Conservation (phyloP, 35 echinoderm and acorn worm species). For the Eucidaris tribuloides region DNA sequence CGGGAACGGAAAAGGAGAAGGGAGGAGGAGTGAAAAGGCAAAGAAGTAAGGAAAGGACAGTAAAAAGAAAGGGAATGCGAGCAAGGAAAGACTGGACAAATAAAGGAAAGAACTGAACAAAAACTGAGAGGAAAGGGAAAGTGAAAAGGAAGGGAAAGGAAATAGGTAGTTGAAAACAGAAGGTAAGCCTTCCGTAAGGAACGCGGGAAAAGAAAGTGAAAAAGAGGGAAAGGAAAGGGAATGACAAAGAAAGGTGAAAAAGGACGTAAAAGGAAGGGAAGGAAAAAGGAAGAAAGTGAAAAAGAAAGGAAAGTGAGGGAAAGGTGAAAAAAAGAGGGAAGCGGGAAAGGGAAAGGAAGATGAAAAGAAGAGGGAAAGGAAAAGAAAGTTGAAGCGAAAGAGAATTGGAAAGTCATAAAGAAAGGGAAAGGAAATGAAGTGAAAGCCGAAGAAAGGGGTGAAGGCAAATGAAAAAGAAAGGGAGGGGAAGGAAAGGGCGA, state of each 20-base stretch:
- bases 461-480: neutral
- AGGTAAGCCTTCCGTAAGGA: too few species aligned
- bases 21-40: neutral
- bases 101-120: neutral
- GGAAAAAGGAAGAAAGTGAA: neutral
- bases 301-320: too few species aligned
- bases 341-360: too few species aligned
- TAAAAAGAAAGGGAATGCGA: neutral
- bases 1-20: neutral
- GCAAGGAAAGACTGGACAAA: neutral
- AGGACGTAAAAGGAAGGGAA: neutral
- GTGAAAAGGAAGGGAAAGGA: neutral
- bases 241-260: too few species aligned
- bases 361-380: neutral
- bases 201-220: neutral
- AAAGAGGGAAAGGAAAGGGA: neutral
- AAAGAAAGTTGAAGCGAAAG: neutral
- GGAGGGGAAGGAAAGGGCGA: neutral
- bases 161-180: too few species aligned
- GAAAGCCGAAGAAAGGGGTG: too few species aligned
- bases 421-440: too few species aligned
- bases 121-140: too few species aligned
- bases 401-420: neutral
- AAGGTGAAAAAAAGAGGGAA: too few species aligned
- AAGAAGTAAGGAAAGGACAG: neutral